These are phyloP conservation scores for Hipparchia semele DNA, from an alignment of 2,888 invertebrate genomes.

Conservation along the genomic window DNA sequence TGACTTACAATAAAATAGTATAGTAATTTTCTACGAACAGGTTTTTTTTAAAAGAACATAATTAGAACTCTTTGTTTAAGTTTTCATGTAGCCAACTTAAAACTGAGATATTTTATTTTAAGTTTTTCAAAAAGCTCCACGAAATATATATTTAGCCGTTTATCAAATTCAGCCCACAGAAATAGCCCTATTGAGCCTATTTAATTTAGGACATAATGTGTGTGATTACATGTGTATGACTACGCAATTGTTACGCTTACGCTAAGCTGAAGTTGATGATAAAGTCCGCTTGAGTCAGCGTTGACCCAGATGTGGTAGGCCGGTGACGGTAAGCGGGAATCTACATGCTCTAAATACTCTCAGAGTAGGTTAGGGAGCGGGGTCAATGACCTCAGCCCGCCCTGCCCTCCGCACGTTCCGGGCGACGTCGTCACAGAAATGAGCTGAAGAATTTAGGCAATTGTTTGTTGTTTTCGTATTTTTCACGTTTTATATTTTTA, in stretches of 20 bases:
- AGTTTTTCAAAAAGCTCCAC: not conserved
- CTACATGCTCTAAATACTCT: slow-evolving; percentile 76
- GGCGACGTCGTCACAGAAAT: slow-evolving; percentile 50
- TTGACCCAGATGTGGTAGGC: slow-evolving; percentile 75
- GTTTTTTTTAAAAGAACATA: too few species aligned
- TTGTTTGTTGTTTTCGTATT: not conserved
- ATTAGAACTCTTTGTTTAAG: too few species aligned
- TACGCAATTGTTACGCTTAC: slow-evolving; percentile 53
- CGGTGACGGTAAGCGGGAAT: slow-evolving; percentile 65
- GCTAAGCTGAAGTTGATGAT: slow-evolving; percentile 61
- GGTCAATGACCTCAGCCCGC: slow-evolving; percentile 69
- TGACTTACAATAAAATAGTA: too few species aligned
- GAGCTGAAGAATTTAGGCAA: slow-evolving; percentile 5
- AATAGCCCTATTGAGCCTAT: slow-evolving; percentile 16
- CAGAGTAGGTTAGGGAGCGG: slow-evolving; percentile 78
- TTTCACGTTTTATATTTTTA: not conserved
- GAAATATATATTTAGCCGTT: not conserved
- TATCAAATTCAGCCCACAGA: not conserved
- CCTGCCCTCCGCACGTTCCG: slow-evolving; percentile 60
- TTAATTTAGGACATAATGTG: slow-evolving; percentile 33
- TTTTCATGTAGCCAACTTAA: too few species aligned
- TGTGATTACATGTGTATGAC: slow-evolving; percentile 41
- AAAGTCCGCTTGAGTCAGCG: slow-evolving; percentile 73
- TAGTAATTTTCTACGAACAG: too few species aligned
- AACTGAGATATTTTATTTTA: too few species aligned